Conservation (phyloP, 2,888 invertebrate species). For the Pseudanteris insignis region DNA sequence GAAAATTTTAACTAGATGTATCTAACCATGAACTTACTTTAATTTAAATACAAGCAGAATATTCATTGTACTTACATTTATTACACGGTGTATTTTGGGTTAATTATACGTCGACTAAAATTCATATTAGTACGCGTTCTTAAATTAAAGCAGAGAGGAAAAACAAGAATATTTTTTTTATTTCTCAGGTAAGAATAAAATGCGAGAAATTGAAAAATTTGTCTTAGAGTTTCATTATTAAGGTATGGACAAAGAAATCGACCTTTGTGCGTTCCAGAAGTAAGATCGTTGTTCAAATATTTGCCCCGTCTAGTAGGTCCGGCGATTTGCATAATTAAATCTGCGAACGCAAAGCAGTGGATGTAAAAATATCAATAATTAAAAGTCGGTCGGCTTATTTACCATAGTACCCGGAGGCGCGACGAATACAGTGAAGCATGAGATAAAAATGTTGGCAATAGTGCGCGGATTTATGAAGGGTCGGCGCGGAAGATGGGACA, state of each 20-base stretch:
- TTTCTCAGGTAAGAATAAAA: too few species aligned
- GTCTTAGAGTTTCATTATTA: too few species aligned
- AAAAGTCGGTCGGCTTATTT: conserved; percentile 60
- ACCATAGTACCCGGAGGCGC: conserved; percentile 47
- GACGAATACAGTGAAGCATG: conserved; percentile 4
- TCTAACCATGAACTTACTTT: too few species aligned
- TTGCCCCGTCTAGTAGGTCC: conserved; percentile 60
- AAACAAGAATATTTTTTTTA: too few species aligned
- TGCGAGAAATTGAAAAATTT: too few species aligned
- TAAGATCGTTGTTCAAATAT: conserved; percentile 57
- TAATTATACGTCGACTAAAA: too few species aligned
- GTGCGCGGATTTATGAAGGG: conserved; percentile 54
- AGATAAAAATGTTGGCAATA: conserved; percentile 28
- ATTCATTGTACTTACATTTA: too few species aligned
- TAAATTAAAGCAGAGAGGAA: too few species aligned
- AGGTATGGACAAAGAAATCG: conserved; percentile 7
- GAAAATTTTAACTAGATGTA: too few species aligned
- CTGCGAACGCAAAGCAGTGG: conserved; percentile 46
- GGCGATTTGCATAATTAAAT: conserved; percentile 64
- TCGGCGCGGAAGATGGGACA: conserved; percentile 30
- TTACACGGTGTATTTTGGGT: too few species aligned
- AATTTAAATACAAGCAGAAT: too few species aligned
- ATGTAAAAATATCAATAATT: conserved; percentile 61
- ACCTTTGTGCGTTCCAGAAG: conserved; percentile 11
- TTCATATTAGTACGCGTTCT: too few species aligned